These are phyloP conservation scores for Bambusicola thoracicus DNA, from an alignment of 2,113 vertebrate genomes.

Conservation along the genomic window DNA sequence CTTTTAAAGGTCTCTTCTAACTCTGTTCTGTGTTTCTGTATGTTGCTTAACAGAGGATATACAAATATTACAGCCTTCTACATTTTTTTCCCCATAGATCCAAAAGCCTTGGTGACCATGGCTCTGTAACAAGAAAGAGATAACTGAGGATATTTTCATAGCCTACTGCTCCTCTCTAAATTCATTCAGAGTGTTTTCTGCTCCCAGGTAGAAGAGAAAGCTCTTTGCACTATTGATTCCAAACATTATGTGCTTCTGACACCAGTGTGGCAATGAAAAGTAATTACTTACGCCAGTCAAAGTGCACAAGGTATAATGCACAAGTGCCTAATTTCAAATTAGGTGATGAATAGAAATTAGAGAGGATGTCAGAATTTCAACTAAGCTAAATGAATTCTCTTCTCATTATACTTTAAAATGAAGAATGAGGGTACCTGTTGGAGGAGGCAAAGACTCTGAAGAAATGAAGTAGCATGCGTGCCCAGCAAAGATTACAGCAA, in stretches of 20 bases:
- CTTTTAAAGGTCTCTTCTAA: no score
- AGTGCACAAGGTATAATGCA: neutral
- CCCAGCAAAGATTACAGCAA: neutral
- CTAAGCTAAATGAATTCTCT: neutral
- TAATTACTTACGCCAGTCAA: neutral
- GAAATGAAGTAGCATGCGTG: fast-evolving
- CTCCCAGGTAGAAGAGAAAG: neutral
- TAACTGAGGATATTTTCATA: neutral
- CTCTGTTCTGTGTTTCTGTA: neutral
- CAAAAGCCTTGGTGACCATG: neutral
- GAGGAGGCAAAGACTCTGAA: neutral
- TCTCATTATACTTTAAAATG: neutral
- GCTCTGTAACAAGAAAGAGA: neutral
- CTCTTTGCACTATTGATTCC: neutral
- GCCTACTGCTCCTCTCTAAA: neutral
- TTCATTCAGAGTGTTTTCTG: neutral
- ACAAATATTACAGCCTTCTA: neutral
- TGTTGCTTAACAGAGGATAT: neutral
- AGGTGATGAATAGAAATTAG: neutral
- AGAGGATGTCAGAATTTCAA: neutral
- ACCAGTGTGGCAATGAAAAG: neutral
- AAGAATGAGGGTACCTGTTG: neutral
- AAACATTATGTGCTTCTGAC: neutral
- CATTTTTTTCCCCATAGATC: neutral
- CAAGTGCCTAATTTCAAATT: neutral